Base-by-base conservation (phyloP, 1,140 invertebrate genomes). In the Ceratina japonica region DNA sequence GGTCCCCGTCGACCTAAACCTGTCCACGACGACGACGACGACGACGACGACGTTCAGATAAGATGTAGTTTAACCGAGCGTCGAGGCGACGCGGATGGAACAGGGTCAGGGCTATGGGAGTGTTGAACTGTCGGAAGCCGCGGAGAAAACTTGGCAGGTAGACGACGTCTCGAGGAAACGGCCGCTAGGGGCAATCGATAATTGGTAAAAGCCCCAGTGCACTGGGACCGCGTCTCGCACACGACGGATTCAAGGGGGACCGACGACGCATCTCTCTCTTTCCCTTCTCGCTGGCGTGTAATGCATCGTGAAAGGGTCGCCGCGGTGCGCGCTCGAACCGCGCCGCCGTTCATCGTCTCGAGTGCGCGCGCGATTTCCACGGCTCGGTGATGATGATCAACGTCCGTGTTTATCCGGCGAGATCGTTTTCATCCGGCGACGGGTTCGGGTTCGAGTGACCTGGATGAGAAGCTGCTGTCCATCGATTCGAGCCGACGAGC, bases 121-220 rank as follows among this genome's bases (percentile, higher is more conserved):
- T 31, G 66, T 70, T 31, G 52, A 56, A 56, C 18, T 12, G 52
- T 12, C 15, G 22, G 52, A 37, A 31, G 16, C n/a, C 20, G n/a
- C 31, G 49, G 51, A 18, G 13, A 8, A 22, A 58, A 10, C 13
- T 52, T 12, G 51, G 37, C 37, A 20, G 74, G 54, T 22, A 66
- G 54, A 74, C 51, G 59, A 74, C 51, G 59, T 68, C 49, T 65
- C 59, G 54, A 52, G 76, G 54, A 83, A 62, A 24, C 61, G 64
- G 31, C 27, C 22, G 13, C 54, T 56, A 68, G 61, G 61, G 59
- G 64, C 65, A 20, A 84, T 84, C 73, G 83, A 84, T 84, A 84
- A 84, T 84, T 73, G 77, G 27, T 24, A 16, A 44, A 76, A 80
- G 52, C 79, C 78, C 24, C 64, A 59, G 61, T 51, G 37, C 44